A percentile compares a stretch with the other conserved stretches of the same genome.
phyloP scores from a whole-genome alignment of 2,888 invertebrate genomes.

The Isotomurus palustris region DNA sequence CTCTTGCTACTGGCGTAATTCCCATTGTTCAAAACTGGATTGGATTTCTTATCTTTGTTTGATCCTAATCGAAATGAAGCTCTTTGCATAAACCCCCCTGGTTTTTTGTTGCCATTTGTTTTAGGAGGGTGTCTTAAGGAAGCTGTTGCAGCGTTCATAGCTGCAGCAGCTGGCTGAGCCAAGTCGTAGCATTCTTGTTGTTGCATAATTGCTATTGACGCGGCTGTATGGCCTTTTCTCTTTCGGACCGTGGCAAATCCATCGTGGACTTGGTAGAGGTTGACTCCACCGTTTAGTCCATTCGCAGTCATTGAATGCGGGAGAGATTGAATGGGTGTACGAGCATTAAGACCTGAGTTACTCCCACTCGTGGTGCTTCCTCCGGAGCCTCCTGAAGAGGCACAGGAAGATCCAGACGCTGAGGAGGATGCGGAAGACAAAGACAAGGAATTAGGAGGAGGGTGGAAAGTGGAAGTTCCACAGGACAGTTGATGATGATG shows the following conservation, averaged over 20 bases:
- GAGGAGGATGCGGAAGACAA: constrained; percentile 9
- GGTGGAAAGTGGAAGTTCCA: constrained; percentile 8
- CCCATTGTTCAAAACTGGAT: constrained; percentile 10
- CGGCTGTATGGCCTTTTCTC: constrained; percentile 42
- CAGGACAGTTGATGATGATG: no score
- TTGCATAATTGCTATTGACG: constrained; percentile 38
- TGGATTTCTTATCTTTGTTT: constrained; percentile 9
- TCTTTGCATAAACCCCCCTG: constrained; percentile 9
- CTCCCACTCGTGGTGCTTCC: constrained; percentile 27
- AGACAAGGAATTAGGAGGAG: constrained; percentile 7
- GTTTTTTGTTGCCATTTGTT: background rate
- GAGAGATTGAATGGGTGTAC: constrained; percentile 27
- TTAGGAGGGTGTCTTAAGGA: background rate
- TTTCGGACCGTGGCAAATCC: constrained; percentile 75
- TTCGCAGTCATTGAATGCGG: constrained; percentile 9
- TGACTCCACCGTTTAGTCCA: constrained; percentile 6
- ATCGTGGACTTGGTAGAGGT: constrained; percentile 59
- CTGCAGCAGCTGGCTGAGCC: constrained; percentile 22
- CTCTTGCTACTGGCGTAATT: constrained; percentile 14
- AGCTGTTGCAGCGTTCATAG: constrained; percentile 2
- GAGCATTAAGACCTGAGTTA: constrained; percentile 28
- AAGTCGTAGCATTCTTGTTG: constrained; percentile 41
- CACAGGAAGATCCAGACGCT: background rate
- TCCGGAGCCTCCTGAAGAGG: background rate
- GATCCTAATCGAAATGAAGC: constrained; percentile 5